Base-by-base conservation (phyloP, 2,888 invertebrate species). In the Argynnis bischoffii region DNA sequence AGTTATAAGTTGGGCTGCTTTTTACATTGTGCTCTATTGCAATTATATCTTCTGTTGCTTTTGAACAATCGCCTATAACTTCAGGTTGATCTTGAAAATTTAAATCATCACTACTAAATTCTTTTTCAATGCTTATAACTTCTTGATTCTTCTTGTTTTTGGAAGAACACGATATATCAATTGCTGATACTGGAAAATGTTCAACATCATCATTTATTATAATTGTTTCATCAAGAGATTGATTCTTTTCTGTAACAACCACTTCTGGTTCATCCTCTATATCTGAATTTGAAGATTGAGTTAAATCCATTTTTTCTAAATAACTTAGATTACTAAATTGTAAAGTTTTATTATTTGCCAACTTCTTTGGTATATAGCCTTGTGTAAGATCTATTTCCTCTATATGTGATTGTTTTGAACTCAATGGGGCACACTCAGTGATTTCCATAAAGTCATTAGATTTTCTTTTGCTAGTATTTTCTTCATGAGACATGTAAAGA, bases 381-480 rank as follows among this genome's bases (percentile, higher is more conserved):
- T 80, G 79, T 55, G 81, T 86, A 1, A 84, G 74, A 70, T 86
- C 80, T 66, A 85, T 80, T 66, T 79, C 78, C 57, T 78, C 71
- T 53, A 75, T 48, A 60, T 70, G 67, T 55, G 46, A 46, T 68
- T 63, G 72, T 72, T 71, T 81, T 77, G 78, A 79, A 41, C 67
- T 74, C 31, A 72, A 69, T 63, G 35, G 35, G 35, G 86, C 78
- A 82, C 90, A 90, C 60, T 87, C 79, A 65, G 90, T 89, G 0
- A 89, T 81, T 74, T 90, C 89, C 88, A 90, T 88, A 64, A 82
- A 79, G 77, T 90, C 86, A 80, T 86, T 77, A 3, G 83, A 82
- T 72, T 72, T 83, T 63, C 79, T 81, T 73, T 77, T 84, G 6
- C 82, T 85, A 54, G 72, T 26, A 75, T 85, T 73, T 47, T 48